Percentiles rank a stretch among this genome's conserved stretches.
These are phyloP conservation scores for Paraplagusia blochii DNA, from an alignment of 2,113 vertebrate genomes.

Conservation along the genomic window DNA sequence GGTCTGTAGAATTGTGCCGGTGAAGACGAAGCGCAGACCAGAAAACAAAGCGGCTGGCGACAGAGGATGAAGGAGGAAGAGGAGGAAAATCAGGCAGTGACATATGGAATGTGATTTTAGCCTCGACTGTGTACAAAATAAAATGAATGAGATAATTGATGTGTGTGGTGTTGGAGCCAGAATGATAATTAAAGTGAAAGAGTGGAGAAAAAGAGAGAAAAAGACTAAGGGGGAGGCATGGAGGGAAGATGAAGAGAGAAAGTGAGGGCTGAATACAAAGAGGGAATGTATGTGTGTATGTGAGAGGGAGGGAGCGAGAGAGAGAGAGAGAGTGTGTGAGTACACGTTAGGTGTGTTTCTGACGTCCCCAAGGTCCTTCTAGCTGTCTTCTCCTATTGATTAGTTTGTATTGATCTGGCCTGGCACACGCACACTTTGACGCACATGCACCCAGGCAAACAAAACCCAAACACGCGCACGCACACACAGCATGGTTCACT, in stretches of 20 bases:
- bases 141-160: constrained; percentile 20
- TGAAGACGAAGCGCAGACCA: background rate
- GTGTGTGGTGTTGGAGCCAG: constrained; percentile 34
- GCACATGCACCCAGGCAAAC: constrained; percentile 32
- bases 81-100: constrained; percentile 9
- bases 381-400: constrained; percentile 72
- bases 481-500: constrained; percentile 49
- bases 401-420: constrained; percentile 68
- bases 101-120: background rate
- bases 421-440: constrained; percentile 38
- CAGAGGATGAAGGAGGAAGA: background rate
- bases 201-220: constrained; percentile 29
- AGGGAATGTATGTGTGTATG: constrained; percentile 20
- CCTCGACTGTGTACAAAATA: background rate
- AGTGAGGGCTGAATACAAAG: constrained; percentile 57
- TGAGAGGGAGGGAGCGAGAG: constrained; percentile 1
- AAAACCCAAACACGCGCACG: constrained; percentile 36
- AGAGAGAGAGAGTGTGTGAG: constrained; percentile 37
- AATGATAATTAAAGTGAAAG: constrained; percentile 19
- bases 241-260: constrained; percentile 51
- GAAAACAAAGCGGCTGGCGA: background rate
- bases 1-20: background rate
- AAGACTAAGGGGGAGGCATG: constrained; percentile 35
- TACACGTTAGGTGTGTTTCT: constrained; percentile 53
- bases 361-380: constrained; percentile 68